Base-by-base conservation (phyloP, 2,113 vertebrate species). In the Pseudolaguvia tuberculata region DNA sequence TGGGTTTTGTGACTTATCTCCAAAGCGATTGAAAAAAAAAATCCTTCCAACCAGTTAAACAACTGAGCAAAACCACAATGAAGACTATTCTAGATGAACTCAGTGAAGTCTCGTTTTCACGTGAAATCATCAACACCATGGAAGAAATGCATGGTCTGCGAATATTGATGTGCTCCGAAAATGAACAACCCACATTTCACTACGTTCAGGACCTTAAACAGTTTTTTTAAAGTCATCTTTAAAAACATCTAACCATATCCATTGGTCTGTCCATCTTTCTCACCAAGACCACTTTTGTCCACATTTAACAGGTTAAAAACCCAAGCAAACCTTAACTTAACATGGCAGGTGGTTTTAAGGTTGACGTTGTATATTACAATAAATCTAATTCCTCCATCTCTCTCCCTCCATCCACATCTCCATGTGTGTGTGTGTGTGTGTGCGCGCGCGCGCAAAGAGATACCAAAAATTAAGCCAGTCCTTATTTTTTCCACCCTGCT, bases 101-200 rank as follows among this genome's bases (percentile, higher is more conserved):
- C n/a, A 25, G 20, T 23, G 21, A 13, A 62, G 18, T 50, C 47
- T 63, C 72, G 5, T 58, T 72, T 72, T 72, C 55, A 67, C 2
- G 10, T 47, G 73, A 80, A 76, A 13, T 75, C 58, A 18, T 45
- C 58, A 18, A 72, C 48, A 76, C 17, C 58, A 17, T 70, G 15
- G 45, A 53, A 65, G 35, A 52, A 70, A 72, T 68, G 67, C 5
- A 42, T 20, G 18, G 7, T 3, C 29, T 61, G 62, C 29, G 55
- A 56, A 21, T 69, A 57, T 63, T 52, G 55, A 53, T 53, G 8
- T 12, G 5, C 15, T 27, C 10, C 14, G 13, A 29, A 53, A 52
- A 48, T 52, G 23, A 66, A 74, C 56, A 75, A 79, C 82, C 70
- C 74, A 78, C 75, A 53, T 84, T 79, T 78, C 27, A 15, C 27